Base-by-base conservation (phyloP, 2,797 vertebrate species). In the Orestias chungarensis region DNA sequence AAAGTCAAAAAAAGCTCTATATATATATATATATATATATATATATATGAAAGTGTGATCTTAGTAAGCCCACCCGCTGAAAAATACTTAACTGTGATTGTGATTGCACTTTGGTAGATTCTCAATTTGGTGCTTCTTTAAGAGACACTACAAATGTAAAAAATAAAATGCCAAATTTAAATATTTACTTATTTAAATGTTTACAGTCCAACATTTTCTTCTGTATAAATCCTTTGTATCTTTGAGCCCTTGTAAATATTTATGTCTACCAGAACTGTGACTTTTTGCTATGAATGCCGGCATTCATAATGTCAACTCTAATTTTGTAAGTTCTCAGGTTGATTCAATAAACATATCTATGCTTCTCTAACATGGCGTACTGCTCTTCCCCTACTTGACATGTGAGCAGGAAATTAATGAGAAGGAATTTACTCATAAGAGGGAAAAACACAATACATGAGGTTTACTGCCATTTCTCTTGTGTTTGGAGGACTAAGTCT, bases 201-300 rank as follows among this genome's bases (percentile, higher is more conserved):
- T 17, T 20, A 12, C 4, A 29, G 44, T 75, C 52, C 8, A 73
- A 66, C 57, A 44, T n/a, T 12, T 0, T 64, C 47, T 42, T 0
- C 31, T 76, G 17, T 74, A 23, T 35, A 42, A 78, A 72, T 71
- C 62, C 20, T 59, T 27, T 3, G 54, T 1, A 68, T 35, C 23
- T 66, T 12, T 65, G 76, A 88, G 82, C 66, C 81, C 74, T 86
- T 43, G 77, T 75, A 7, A 40, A 71, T 25, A 15, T 61, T 50
- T 65, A 59, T 61, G 64, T 18, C 18, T 70, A 67, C 25, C 10
- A 74, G 1, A 83, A 65, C 75, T 85, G 70, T 85, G 73, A 64
- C n/a, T 70, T 84, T 15, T 66, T 76, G 25, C 73, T 76, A 70
- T 93, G 90, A 91, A 87, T 93, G 93, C 93, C 76, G 93, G 94